Evolutionary conservation across 1,140 invertebrate species (phyloP).

Genomic region (Lysiphlebus fabarum): DNA sequence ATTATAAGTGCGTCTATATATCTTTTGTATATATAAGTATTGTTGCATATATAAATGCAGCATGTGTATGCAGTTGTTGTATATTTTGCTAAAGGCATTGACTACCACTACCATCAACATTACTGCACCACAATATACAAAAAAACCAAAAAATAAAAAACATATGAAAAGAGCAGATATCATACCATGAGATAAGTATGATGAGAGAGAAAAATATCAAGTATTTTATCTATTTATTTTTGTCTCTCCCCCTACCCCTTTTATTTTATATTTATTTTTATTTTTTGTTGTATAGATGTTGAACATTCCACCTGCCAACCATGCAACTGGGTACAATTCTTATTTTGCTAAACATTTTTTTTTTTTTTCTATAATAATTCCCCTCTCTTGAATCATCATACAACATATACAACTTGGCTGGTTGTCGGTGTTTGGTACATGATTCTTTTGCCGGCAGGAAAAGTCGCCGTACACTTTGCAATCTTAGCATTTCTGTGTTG

Average conservation of each 20-base stretch:
- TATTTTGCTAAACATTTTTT: not conserved
- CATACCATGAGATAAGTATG: no score
- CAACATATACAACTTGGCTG: not conserved
- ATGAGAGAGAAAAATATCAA: no score
- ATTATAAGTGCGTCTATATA: no score
- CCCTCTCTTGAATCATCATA: not conserved
- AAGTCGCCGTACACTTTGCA: conserved; percentile 50
- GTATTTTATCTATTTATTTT: not conserved
- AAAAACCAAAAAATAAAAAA: no score
- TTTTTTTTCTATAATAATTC: no score
- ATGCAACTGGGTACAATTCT: conserved; percentile 36
- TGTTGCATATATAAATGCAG: no score
- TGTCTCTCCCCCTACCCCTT: not conserved
- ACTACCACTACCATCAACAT: no score
- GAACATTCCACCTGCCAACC: conserved; percentile 50
- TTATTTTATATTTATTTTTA: not conserved
- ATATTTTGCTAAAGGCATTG: no score
- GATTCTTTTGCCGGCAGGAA: conserved; percentile 43
- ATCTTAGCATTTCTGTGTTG: conserved; percentile 52
- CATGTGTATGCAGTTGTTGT: no score
- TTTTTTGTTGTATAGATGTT: conserved; percentile 33
- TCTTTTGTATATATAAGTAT: no score
- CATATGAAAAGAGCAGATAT: no score
- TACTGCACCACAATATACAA: no score
- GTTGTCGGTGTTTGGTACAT: not conserved